A percentile compares a stretch with the other conserved stretches of the same genome.
Evolutionary conservation across 64 coral and sea anemone species (phyloP).

Genomic region (Hydrozoanthus tunicans): DNA sequence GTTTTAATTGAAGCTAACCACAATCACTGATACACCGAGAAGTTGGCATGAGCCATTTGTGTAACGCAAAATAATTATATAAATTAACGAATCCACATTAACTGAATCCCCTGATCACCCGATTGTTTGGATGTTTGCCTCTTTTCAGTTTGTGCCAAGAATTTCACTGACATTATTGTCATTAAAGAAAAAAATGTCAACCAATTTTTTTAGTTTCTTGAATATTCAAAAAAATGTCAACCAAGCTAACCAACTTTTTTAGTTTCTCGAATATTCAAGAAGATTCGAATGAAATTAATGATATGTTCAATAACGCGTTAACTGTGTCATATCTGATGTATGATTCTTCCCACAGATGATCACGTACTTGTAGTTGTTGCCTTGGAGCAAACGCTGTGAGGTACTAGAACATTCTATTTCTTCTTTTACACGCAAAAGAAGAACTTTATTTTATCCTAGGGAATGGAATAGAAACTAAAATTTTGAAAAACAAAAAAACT

Average conservation of each 20-base stretch:
- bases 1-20: background rate
- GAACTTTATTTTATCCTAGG: too few relatives aligned
- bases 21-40: background rate
- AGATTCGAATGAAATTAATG: background rate
- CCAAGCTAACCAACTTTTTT: background rate
- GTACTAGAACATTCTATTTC: too few relatives aligned
- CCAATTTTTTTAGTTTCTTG: background rate
- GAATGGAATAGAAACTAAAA: too few relatives aligned
- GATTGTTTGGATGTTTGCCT: background rate
- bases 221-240: background rate
- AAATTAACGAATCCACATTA: too few relatives aligned
- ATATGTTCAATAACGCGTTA: background rate
- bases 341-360: too few relatives aligned
- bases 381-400: too few relatives aligned
- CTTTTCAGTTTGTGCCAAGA: background rate
- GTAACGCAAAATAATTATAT: background rate
- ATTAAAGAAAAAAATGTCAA: background rate
- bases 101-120: background rate
- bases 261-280: background rate
- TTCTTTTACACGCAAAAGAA: too few relatives aligned
- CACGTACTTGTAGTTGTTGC: too few relatives aligned
- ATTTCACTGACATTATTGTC: too few relatives aligned
- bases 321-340: background rate
- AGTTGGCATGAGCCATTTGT: background rate
- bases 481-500: too few relatives aligned